Percentiles rank a stretch among this genome's conserved stretches.
Conservation (phyloP, 2,888 invertebrate genomes). For the Stramonita haemastoma region DNA sequence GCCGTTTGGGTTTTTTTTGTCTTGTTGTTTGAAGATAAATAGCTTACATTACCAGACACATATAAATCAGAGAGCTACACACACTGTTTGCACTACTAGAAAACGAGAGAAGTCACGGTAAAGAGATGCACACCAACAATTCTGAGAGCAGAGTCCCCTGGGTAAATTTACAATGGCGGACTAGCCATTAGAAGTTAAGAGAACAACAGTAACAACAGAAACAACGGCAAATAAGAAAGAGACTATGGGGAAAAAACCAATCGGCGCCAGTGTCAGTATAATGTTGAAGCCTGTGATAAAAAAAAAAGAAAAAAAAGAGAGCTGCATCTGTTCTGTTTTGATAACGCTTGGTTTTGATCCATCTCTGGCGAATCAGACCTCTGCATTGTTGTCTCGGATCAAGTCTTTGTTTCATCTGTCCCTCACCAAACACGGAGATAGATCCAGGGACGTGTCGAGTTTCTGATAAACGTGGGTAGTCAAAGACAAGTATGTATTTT, state of each 20-base stretch:
- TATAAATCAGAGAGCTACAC: background rate
- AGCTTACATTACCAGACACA: no score
- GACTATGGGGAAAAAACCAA: background rate
- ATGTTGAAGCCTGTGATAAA: background rate
- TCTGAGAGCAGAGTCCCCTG: background rate
- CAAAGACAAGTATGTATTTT: no score
- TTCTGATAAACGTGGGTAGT: no score
- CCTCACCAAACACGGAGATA: background rate
- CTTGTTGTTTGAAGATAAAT: no score
- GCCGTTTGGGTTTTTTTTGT: no score
- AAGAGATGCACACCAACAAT: background rate
- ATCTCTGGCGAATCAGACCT: background rate
- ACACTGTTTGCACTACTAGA: background rate
- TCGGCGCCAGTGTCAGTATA: slow-evolving; percentile 12
- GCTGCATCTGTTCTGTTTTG: background rate
- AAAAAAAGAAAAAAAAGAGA: background rate
- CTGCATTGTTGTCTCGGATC: background rate
- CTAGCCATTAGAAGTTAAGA: background rate
- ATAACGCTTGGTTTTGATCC: background rate
- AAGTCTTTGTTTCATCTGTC: background rate
- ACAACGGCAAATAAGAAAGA: background rate
- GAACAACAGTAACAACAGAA: background rate
- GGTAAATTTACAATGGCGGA: background rate
- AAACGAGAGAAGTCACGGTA: background rate
- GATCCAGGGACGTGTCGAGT: background rate